A percentile compares a stretch with the other conserved stretches of the same genome.
These are phyloP conservation scores for Chrysoperla carnea DNA, from an alignment of 1,140 invertebrate genomes.

Conservation along the genomic window DNA sequence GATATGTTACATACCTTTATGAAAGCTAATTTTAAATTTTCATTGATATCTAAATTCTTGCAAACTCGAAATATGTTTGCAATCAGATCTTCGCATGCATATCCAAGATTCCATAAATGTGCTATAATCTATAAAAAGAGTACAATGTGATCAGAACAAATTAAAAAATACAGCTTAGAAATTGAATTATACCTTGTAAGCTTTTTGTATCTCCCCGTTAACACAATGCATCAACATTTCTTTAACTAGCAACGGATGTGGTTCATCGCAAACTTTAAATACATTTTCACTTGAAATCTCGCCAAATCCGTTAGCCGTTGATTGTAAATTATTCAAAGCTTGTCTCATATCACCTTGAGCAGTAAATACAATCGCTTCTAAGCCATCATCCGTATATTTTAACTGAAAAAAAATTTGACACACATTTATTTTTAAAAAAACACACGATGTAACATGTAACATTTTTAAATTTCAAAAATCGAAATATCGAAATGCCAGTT, in stretches of 20 bases:
- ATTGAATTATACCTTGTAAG: constrained; percentile 47
- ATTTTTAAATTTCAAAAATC: too few species aligned
- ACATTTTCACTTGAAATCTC: constrained; percentile 88
- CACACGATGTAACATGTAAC: too few species aligned
- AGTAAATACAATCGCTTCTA: constrained; percentile 94
- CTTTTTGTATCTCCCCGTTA: constrained; percentile 66
- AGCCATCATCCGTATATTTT: constrained; percentile 80
- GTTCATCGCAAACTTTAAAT: constrained; percentile 99
- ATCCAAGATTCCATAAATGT: constrained; percentile 83
- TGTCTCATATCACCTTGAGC: constrained; percentile 98
- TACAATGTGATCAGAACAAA: constrained; percentile 1
- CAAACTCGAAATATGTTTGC: constrained; percentile 86
- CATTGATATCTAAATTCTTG: constrained; percentile 68
- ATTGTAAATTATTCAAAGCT: constrained; percentile 95
- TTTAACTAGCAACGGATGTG: constrained; percentile 86
- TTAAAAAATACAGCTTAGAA: constrained; percentile 1
- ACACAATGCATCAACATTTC: constrained; percentile 81
- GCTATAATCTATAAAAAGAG: constrained; percentile 44
- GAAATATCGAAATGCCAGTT: too few species aligned
- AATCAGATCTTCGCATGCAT: constrained; percentile 92
- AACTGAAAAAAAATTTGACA: constrained; percentile 35
- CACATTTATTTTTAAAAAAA: too few species aligned
- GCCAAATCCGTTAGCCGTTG: constrained; percentile 88
- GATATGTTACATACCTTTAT: constrained; percentile 51
- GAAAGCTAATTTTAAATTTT: constrained; percentile 71